Conservation (phyloP, 2,113 vertebrate genomes). For the Atractosteus spatula region DNA sequence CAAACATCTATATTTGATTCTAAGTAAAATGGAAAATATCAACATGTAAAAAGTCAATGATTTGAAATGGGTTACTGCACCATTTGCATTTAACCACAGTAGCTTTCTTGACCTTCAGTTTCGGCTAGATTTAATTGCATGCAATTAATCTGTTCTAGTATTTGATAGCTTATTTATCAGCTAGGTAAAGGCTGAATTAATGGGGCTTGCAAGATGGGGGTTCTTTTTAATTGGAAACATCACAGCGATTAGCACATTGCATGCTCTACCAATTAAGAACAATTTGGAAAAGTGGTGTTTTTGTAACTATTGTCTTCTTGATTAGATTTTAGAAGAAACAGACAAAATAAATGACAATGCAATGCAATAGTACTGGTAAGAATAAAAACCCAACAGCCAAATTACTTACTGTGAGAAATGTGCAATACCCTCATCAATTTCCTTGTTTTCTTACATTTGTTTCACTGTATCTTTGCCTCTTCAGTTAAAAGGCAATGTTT, state of each 20-base stretch:
- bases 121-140: constrained; percentile 71
- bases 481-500: constrained; percentile 57
- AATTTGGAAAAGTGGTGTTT: constrained; percentile 76
- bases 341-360: constrained; percentile 83
- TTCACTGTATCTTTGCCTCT: constrained; percentile 51
- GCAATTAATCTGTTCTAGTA: constrained; percentile 74
- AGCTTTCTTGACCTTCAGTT: constrained; percentile 61
- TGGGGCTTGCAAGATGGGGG: constrained; percentile 68
- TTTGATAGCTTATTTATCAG: constrained; percentile 87
- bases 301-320: constrained; percentile 74
- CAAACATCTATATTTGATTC: too few relatives aligned
- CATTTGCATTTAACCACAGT: constrained; percentile 64
- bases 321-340: constrained; percentile 84
- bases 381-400: constrained; percentile 69
- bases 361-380: constrained; percentile 63
- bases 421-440: constrained; percentile 65
- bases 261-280: constrained; percentile 86
- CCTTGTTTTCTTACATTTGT: constrained; percentile 58
- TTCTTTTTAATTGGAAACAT: constrained; percentile 77
- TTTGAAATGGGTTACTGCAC: constrained; percentile 32
- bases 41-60: constrained; percentile 27
- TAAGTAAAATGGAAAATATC: too few relatives aligned
- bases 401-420: constrained; percentile 74
- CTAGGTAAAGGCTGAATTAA: constrained; percentile 78
- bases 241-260: constrained; percentile 65